Conservation (phyloP, 1,140 invertebrate species). For the Neodiprion fabricii region DNA sequence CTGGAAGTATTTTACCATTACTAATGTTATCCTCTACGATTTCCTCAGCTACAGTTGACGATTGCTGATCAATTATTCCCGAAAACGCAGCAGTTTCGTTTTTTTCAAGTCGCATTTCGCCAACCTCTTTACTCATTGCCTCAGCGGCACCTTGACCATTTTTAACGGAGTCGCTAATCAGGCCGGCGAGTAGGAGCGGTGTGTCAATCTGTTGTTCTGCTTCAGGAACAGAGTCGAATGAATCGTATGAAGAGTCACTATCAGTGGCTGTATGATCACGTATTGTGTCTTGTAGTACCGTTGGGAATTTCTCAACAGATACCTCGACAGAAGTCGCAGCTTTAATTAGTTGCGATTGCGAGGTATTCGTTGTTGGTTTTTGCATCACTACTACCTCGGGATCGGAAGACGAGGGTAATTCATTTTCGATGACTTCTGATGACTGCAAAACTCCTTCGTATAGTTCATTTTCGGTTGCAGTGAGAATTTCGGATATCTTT, state of each 20-base stretch:
- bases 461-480: constrained; percentile 10
- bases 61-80: no score
- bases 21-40: no score
- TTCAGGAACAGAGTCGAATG: constrained; percentile 2
- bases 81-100: no score
- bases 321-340: not conserved
- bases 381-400: not conserved
- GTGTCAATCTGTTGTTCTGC: not conserved
- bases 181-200: not conserved
- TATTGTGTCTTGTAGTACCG: not conserved
- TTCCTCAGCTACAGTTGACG: no score
- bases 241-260: constrained; percentile 4
- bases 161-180: no score
- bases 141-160: no score
- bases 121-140: no score
- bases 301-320: not conserved
- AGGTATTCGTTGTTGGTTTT: not conserved
- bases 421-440: not conserved
- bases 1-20: no score
- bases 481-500: not conserved
- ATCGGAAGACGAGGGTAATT: no score
- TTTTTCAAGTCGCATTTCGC: no score
- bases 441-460: constrained; percentile 6
- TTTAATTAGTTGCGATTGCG: not conserved
- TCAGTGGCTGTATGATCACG: not conserved